phyloP scores from a whole-genome alignment of 2,113 vertebrate genomes.

The Mastomys coucha region DNA sequence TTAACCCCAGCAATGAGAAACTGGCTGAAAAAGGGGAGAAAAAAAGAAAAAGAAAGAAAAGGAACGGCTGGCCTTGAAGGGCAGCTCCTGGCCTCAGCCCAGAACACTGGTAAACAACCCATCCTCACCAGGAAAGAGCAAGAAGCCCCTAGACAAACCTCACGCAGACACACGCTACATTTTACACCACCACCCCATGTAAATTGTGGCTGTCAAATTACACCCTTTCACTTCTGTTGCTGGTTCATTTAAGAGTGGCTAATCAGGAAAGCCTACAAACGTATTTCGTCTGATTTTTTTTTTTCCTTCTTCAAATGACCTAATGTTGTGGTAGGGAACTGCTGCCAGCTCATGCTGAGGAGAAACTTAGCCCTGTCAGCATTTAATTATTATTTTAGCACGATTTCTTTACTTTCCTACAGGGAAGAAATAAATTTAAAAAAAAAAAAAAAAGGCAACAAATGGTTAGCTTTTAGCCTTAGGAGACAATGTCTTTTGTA shows the following conservation, averaged over 20 bases:
- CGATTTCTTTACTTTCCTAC: slow-evolving; percentile 88
- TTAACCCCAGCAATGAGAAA: not conserved
- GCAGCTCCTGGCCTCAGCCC: slow-evolving; percentile 56
- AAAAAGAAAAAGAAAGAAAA: not conserved
- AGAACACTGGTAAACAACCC: slow-evolving; percentile 58
- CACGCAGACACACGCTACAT: slow-evolving; percentile 54
- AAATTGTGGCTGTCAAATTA: slow-evolving; percentile 85
- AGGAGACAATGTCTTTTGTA: slow-evolving; percentile 45
- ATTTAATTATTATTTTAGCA: slow-evolving; percentile 92
- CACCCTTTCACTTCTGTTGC: slow-evolving; percentile 86
- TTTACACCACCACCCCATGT: slow-evolving; percentile 79
- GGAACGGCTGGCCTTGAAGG: not conserved
- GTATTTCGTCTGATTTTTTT: slow-evolving; percentile 85
- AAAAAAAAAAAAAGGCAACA: slow-evolving; percentile 46
- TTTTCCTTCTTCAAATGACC: slow-evolving; percentile 84
- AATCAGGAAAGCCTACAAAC: slow-evolving; percentile 86
- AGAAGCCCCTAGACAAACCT: slow-evolving; percentile 75
- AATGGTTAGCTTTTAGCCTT: slow-evolving; percentile 79
- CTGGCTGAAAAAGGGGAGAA: not conserved
- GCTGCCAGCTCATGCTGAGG: slow-evolving; percentile 87
- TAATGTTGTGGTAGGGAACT: slow-evolving; percentile 86
- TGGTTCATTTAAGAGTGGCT: slow-evolving; percentile 83
- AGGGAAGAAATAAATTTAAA: slow-evolving; percentile 82
- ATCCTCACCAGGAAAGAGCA: slow-evolving; percentile 75
- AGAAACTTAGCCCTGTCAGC: slow-evolving; percentile 88